Conservation (phyloP, 2,888 invertebrate genomes). For the Cheilosia scutellata region DNA sequence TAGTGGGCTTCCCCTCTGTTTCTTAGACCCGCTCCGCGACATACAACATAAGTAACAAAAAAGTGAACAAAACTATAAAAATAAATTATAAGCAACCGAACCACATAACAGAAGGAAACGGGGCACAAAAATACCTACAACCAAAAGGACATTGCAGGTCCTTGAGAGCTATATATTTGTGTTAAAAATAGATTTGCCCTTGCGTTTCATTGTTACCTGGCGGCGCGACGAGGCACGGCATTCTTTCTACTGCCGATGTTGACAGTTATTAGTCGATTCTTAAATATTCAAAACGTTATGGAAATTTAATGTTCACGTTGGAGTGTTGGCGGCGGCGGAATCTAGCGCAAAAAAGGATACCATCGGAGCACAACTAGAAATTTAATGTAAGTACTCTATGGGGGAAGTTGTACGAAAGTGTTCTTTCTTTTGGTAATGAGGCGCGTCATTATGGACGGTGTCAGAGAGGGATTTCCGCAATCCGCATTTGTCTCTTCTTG, state of each 20-base stretch:
- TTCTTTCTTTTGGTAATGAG: slow-evolving; percentile 39
- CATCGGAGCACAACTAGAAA: slow-evolving; percentile 68
- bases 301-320: slow-evolving; percentile 73
- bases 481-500: slow-evolving; percentile 57
- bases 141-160: slow-evolving; percentile 65
- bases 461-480: slow-evolving; percentile 43
- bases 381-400: slow-evolving; percentile 69
- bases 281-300: slow-evolving; percentile 73
- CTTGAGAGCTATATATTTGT: slow-evolving; percentile 54
- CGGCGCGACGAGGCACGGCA: slow-evolving; percentile 7
- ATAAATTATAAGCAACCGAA: slow-evolving; percentile 34
- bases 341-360: slow-evolving; percentile 62
- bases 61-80: no score
- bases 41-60: not conserved
- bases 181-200: slow-evolving; percentile 75
- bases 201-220: slow-evolving; percentile 43
- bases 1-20: slow-evolving; percentile 9
- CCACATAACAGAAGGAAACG: slow-evolving; percentile 31
- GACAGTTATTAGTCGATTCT: slow-evolving; percentile 74
- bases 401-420: slow-evolving; percentile 31
- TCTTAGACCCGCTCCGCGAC: slow-evolving; percentile 5
- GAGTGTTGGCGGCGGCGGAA: slow-evolving; percentile 68
- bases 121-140: slow-evolving; percentile 13
- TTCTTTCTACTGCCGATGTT: slow-evolving; percentile 54
- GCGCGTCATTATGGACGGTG: slow-evolving; percentile 47